Evolutionary conservation across 2,888 invertebrate species (phyloP), one percentile per base, ranked within the genome.

Genomic region (Athalia rosae): DNA sequence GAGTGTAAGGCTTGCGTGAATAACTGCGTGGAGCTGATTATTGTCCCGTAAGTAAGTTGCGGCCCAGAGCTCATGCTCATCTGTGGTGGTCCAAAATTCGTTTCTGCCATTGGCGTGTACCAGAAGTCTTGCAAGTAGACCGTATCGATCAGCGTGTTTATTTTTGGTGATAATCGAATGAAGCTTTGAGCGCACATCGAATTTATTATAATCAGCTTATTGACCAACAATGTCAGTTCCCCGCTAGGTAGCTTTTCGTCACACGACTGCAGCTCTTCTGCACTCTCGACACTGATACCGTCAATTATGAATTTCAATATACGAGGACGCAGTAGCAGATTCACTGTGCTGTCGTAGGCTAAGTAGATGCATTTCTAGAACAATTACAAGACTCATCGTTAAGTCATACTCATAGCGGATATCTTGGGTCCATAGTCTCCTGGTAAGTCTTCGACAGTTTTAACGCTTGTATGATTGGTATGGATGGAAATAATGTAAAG

Each of bases 281-380:
- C 89, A 43, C 88, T 89, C 69, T 89, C 87, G 3, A 89, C 87
- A 77, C 89, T 89, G 28, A 89, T 89, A 4, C 89, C 89, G 62
- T 90, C 89, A 76, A 89, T 89, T 45, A 90, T 90, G 77, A 90
- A 90, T 77, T 90, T 90, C 0, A 90, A 83, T 47, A 90, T 90
- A 50, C 89, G 83, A 3, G 89, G 89, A 43, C 89, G 85, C 3
- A 89, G 77, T 11, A 90, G 76, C 4, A 90, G 79, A 79, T 89
- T 90, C 0, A 89, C 89, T 0, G 89, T 89, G 47, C 88, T 89
- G 77, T 90, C 89, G 79, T 90, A 90, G 3, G 88, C 88, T 63
- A 90, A 79, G 76, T 89, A 89, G 83, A 86, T 87, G 76, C 89
- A 89, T 82, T 89, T 90, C 87, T 87, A 80, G 43, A 67, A 66